phyloP scores from a whole-genome alignment of 2,888 invertebrate genomes.

The Phania funesta region DNA sequence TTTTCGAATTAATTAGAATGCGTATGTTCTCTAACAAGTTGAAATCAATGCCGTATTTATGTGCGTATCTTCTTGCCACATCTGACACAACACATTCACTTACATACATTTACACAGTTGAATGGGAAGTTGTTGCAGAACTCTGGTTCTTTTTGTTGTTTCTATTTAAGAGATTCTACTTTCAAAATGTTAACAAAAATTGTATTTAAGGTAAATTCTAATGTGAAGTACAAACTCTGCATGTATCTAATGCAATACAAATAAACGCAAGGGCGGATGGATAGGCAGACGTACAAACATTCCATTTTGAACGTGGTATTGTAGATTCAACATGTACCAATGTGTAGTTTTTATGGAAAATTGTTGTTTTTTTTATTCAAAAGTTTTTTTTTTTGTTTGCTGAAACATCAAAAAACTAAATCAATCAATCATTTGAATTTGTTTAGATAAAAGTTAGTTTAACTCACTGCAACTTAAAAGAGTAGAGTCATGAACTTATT shows the following conservation, averaged over 20 bases:
- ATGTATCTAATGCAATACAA: background rate
- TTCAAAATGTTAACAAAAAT: background rate
- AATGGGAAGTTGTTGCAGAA: background rate
- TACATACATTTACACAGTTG: background rate
- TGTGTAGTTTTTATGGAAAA: conserved; percentile 40
- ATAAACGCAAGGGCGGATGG: background rate
- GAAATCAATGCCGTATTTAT: conserved; percentile 56
- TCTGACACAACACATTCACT: conserved; percentile 1
- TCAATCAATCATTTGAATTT: conserved; percentile 32
- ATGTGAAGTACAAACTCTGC: background rate
- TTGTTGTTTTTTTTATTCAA: conserved; percentile 19
- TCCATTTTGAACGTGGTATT: background rate
- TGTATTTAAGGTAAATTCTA: conserved; percentile 1
- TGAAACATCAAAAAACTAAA: conserved; percentile 45
- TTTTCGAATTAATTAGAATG: conserved; percentile 66
- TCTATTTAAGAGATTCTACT: background rate
- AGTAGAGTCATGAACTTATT: background rate
- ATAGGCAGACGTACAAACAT: background rate
- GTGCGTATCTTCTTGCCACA: conserved; percentile 35
- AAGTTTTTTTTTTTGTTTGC: conserved; percentile 16
- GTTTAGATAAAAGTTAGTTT: conserved; percentile 10
- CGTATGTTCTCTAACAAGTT: conserved; percentile 30
- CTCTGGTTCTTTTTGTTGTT: background rate
- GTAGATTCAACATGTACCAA: conserved; percentile 7
- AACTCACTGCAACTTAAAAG: background rate